These are phyloP conservation scores for Tetropium fuscum DNA, from an alignment of 2,888 invertebrate genomes.

Conservation along the genomic window DNA sequence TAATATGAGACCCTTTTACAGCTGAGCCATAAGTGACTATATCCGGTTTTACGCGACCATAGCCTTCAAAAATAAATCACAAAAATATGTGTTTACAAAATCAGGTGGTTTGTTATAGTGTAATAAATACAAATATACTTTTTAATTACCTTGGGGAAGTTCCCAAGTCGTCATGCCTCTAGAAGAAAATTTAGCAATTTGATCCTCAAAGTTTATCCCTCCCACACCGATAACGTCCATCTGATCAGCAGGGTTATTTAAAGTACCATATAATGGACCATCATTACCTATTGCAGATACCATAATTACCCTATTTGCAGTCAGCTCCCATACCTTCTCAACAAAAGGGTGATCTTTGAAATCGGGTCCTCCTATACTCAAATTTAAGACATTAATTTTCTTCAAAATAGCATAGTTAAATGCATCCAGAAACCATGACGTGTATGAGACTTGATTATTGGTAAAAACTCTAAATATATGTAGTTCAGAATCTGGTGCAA, in stretches of 20 bases:
- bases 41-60: constrained; percentile 95
- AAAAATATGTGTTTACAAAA: constrained; percentile 48
- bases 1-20: constrained; percentile 91
- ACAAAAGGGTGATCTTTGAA: constrained; percentile 98
- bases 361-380: constrained; percentile 98
- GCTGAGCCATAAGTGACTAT: constrained; percentile 96
- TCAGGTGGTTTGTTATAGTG: no score
- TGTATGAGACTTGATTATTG: constrained; percentile 93
- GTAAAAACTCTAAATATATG: constrained; percentile 97
- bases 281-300: constrained; percentile 98
- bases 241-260: constrained; percentile 98
- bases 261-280: constrained; percentile 94
- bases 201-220: constrained; percentile 97
- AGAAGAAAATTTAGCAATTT: constrained; percentile 96
- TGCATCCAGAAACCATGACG: constrained; percentile 98
- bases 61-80: constrained; percentile 65
- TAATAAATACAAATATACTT: not conserved
- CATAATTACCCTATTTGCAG: constrained; percentile 91
- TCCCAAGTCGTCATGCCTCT: constrained; percentile 99
- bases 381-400: constrained; percentile 93
- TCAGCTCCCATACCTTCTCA: constrained; percentile 96
- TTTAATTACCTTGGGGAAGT: constrained; percentile 72
- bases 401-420: constrained; percentile 97
- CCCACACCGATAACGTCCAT: constrained; percentile 99
- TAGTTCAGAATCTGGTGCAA: constrained; percentile 96